Conservation (phyloP, 2,888 invertebrate species). For the Pheosia gnoma region DNA sequence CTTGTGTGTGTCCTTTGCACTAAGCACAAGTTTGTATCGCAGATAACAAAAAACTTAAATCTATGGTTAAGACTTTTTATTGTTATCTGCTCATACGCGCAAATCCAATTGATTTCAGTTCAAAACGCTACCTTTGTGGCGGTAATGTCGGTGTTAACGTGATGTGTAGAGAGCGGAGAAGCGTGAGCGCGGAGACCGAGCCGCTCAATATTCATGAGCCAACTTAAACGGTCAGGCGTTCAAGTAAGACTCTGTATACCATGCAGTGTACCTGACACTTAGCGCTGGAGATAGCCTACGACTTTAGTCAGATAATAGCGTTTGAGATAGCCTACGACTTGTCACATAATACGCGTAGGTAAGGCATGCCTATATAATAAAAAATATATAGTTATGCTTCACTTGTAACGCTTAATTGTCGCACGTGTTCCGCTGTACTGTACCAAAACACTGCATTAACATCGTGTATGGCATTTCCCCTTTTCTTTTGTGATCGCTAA, state of each 20-base stretch:
- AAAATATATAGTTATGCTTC: no score
- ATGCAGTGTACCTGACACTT: background rate
- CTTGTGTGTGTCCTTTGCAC: no score
- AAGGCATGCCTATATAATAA: no score
- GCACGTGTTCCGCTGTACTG: no score
- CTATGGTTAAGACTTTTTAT: background rate
- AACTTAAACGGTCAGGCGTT: constrained; percentile 58
- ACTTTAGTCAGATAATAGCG: background rate
- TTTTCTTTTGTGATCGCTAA: constrained; percentile 10
- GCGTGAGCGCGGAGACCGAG: constrained; percentile 49
- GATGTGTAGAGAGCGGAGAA: constrained; percentile 52
- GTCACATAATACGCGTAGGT: no score
- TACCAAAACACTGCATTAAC: no score
- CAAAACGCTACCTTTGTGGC: constrained; percentile 57
- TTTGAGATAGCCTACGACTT: no score
- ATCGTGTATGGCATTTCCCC: background rate
- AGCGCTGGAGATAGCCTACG: background rate
- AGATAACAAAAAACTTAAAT: no score
- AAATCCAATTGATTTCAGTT: constrained; percentile 57
- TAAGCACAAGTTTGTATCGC: no score
- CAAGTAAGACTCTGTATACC: constrained; percentile 37
- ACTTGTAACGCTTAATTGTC: no score
- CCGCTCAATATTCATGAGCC: constrained; percentile 77
- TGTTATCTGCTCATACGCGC: background rate
- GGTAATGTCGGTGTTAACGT: constrained; percentile 63